A percentile compares a stretch with the other conserved stretches of the same genome.
phyloP scores from a whole-genome alignment of 2,888 invertebrate species.

The Netelia fuscicornis region DNA sequence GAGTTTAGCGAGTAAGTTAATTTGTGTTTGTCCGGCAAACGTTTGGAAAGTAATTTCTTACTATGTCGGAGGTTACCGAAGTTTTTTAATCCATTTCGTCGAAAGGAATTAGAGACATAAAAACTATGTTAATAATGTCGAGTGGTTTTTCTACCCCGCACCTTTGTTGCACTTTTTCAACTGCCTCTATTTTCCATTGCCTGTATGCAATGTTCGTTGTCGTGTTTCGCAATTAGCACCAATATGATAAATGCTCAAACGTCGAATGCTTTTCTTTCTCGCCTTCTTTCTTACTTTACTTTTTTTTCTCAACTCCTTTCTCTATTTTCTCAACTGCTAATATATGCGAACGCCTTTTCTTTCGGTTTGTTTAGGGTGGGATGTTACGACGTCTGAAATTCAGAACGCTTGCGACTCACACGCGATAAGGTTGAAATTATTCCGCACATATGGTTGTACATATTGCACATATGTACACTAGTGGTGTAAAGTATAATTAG shows the following conservation, averaged over 20 bases:
- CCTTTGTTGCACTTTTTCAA: background rate
- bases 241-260: constrained; percentile 18
- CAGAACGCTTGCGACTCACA: constrained; percentile 37
- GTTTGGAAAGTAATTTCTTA: background rate
- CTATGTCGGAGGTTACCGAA: background rate
- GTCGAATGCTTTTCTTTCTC: constrained; percentile 7
- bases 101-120: background rate
- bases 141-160: background rate
- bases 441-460: constrained; percentile 13
- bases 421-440: constrained; percentile 52
- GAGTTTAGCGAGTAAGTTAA: too few species aligned
- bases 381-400: constrained; percentile 48
- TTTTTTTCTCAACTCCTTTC: background rate
- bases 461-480: too few species aligned
- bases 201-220: background rate
- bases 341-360: constrained; percentile 20
- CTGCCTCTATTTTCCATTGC: background rate
- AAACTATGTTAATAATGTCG: constrained; percentile 27
- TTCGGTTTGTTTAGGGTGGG: constrained; percentile 21
- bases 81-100: background rate
- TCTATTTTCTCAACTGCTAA: background rate
- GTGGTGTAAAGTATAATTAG: too few species aligned
- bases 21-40: background rate
- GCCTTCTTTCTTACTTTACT: background rate
- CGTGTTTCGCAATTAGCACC: constrained; percentile 20